phyloP scores from a whole-genome alignment of 1,140 invertebrate genomes.

The Bemisia tabaci region DNA sequence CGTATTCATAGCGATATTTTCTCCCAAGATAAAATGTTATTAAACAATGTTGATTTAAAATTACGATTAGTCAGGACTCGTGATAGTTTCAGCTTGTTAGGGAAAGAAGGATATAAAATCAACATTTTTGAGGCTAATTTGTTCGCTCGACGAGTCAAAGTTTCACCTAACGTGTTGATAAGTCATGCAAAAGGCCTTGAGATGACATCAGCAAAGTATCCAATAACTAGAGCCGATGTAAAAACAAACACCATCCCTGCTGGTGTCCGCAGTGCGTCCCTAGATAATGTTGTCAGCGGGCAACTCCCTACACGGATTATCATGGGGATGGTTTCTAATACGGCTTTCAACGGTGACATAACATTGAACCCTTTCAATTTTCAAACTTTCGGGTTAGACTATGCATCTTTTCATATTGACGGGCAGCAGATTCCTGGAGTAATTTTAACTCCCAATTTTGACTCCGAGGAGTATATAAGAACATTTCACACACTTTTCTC shows the following conservation, averaged over 20 bases:
- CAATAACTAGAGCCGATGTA: slow-evolving; percentile 28
- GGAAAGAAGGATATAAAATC: slow-evolving; percentile 15
- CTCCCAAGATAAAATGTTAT: too few relatives aligned
- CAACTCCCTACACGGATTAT: slow-evolving; percentile 15
- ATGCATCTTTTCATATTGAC: slow-evolving; percentile 28
- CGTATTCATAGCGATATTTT: too few relatives aligned
- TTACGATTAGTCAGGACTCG: slow-evolving; percentile 26
- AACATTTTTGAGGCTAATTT: slow-evolving; percentile 25
- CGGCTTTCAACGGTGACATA: slow-evolving; percentile 12
- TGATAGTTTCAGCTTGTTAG: slow-evolving; percentile 29
- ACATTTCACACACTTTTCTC: slow-evolving; percentile 29
- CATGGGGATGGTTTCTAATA: slow-evolving; percentile 17
- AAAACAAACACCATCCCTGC: slow-evolving; percentile 28
- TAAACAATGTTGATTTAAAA: too few relatives aligned
- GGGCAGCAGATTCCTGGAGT: slow-evolving; percentile 22
- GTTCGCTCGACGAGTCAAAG: slow-evolving; percentile 25
- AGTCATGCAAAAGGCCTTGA: slow-evolving; percentile 28
- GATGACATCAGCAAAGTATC: slow-evolving; percentile 29
- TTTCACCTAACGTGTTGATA: slow-evolving; percentile 27
- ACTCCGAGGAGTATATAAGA: slow-evolving; percentile 16
- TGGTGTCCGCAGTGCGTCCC: slow-evolving; percentile 23
- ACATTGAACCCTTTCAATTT: slow-evolving; percentile 15
- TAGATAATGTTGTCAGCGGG: too few relatives aligned
- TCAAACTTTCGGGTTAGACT: slow-evolving; percentile 19
- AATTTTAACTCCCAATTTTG: slow-evolving; percentile 20